These are phyloP conservation scores for Scaptomyza reducta DNA, from an alignment of 2,888 invertebrate species.

Conservation along the genomic window DNA sequence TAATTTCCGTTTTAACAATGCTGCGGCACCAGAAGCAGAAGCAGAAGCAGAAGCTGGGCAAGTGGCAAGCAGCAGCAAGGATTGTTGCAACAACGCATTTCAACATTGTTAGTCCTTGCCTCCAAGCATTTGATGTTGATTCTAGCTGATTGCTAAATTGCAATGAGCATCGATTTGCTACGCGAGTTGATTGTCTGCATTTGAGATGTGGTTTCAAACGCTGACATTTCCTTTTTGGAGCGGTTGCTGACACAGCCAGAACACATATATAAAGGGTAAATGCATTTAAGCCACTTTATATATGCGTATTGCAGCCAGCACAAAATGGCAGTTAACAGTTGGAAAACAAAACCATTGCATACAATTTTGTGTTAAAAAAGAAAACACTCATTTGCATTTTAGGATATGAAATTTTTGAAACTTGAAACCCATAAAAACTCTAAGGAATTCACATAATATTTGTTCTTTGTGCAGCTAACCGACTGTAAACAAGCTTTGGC, in stretches of 20 bases:
- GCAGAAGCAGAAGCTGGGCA: conserved; percentile 7
- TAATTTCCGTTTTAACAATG: conserved; percentile 62
- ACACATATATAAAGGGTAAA: conserved; percentile 3
- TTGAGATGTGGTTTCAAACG: conserved; percentile 23
- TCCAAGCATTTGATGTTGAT: conserved; percentile 30
- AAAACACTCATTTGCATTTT: too few species aligned
- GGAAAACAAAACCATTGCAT: neutral
- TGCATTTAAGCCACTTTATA: too few species aligned
- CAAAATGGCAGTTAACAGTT: neutral
- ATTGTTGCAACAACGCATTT: conserved; percentile 38
- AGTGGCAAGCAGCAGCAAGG: conserved; percentile 24
- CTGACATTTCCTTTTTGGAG: neutral
- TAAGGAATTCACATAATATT: too few species aligned
- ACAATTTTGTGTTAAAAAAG: too few species aligned
- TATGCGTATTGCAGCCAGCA: neutral
- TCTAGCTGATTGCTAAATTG: conserved; percentile 36
- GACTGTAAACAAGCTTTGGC: too few species aligned
- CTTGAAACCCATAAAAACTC: neutral
- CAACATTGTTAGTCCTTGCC: conserved; percentile 18
- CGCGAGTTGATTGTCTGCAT: conserved; percentile 27
- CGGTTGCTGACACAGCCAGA: conserved; percentile 6
- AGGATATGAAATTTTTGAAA: too few species aligned
- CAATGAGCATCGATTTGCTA: conserved; percentile 26
- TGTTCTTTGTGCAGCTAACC: too few species aligned
- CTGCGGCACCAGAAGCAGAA: conserved; percentile 1